Base-by-base conservation (phyloP, 2,113 vertebrate species). In the Dolichotis patagonum region DNA sequence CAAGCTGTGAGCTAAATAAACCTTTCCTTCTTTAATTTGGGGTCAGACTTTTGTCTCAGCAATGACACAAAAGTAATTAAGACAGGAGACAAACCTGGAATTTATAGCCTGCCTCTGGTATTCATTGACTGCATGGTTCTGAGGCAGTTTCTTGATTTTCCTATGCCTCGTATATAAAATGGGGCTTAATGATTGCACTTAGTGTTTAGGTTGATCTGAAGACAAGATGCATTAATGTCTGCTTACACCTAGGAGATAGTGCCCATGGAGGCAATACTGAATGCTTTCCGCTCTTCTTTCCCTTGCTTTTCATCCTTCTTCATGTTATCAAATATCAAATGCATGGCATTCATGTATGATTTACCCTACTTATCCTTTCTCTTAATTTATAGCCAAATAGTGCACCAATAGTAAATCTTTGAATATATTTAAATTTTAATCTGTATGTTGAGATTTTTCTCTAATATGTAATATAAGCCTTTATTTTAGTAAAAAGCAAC, bases 361-460 rank as follows among this genome's bases (percentile, higher is more conserved):
- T 90, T 93, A 96, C 58, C 19, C 8, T 54, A 41, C 16, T 85
- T 71, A 41, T 58, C 91, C 35, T 65, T 77, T 94, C n/a, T 88
- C 24, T 65, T 81, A 54, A 71, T 16, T 62, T 80, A 65, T 49
- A 41, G 4, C 63, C 32, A 60, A 69, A 54, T 32, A 22, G 6
- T 63, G 3, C 4, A 49, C 65, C 10, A 49, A 11, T 77, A 28
- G 22, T 49, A 46, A 87, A 85, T 75, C 32, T 85, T 85, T 77
- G 52, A 28, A n/a, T 83, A 35, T 88, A 80, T 28, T 60, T 92
- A 69, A 88, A 46, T 75, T 86, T 90, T 82, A 3, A 75, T 84
- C 11, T 83, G 30, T 83, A 54, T 89, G 9, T 87, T 87, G 69
- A 63, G 16, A 35, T 49, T 93, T 90, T 83, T 52, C 4, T 30